A percentile compares a stretch with the other conserved stretches of the same genome.
Evolutionary conservation across 2,888 invertebrate genomes (phyloP).

Genomic region (Cephus pulcher): DNA sequence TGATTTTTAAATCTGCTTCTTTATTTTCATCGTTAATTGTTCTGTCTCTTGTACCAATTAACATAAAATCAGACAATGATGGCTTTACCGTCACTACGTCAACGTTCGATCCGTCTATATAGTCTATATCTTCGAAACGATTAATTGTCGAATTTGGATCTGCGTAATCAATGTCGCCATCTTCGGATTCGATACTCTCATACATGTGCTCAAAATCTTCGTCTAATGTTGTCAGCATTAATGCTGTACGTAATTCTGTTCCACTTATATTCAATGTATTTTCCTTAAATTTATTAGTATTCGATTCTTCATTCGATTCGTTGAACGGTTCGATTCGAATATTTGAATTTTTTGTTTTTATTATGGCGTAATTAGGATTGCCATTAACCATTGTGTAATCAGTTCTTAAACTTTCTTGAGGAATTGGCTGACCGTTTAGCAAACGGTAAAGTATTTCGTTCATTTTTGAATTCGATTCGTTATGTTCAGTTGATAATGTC

Average conservation of each 20-base stretch:
- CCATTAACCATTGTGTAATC: background rate
- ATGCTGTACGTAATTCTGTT: background rate
- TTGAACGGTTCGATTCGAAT: slow-evolving; percentile 21
- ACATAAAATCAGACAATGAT: background rate
- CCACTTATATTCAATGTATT: slow-evolving; percentile 4
- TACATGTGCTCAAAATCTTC: slow-evolving; percentile 35
- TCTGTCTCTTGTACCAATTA: background rate
- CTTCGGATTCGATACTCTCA: slow-evolving; percentile 30
- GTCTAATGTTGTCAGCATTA: background rate
- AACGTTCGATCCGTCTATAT: slow-evolving; percentile 23
- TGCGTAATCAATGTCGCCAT: slow-evolving; percentile 31
- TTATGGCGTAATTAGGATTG: slow-evolving; percentile 24
- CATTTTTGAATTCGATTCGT: background rate
- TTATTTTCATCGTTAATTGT: background rate
- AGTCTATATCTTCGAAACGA: slow-evolving; percentile 21
- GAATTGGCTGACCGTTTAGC: background rate
- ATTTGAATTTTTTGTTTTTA: slow-evolving; percentile 26
- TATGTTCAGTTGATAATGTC: background rate
- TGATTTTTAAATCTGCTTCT: background rate
- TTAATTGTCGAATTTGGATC: slow-evolving; percentile 11
- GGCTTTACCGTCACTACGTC: background rate
- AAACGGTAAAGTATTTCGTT: background rate
- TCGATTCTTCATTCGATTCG: slow-evolving; percentile 11
- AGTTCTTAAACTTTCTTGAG: background rate
- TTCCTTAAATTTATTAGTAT: background rate